Conservation (phyloP, 2,113 vertebrate species). For the Numenius arquata region DNA sequence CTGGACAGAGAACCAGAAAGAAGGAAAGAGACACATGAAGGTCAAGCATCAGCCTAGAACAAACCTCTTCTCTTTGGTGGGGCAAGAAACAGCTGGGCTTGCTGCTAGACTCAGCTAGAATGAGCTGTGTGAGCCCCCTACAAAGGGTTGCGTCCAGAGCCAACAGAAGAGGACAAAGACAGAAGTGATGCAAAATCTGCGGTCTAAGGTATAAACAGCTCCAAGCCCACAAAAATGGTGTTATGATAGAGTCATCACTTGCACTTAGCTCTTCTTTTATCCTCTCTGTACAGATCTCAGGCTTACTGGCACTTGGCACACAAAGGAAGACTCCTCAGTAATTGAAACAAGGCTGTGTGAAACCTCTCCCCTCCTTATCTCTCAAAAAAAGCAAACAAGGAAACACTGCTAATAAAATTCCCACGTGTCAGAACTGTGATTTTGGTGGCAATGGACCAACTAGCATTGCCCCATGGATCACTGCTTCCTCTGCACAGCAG, state of each 20-base stretch:
- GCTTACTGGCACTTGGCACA: background rate
- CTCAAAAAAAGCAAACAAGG: background rate
- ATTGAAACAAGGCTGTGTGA: background rate
- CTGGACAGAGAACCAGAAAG: background rate
- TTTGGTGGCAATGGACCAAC: background rate
- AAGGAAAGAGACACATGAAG: background rate
- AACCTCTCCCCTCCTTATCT: background rate
- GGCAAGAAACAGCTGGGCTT: background rate
- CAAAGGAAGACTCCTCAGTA: background rate
- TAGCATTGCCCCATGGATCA: background rate
- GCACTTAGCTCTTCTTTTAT: background rate
- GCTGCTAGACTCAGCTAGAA: background rate
- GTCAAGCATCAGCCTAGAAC: background rate
- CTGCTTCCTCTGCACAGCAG: background rate
- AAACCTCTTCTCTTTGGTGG: background rate
- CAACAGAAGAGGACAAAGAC: background rate
- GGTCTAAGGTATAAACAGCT: background rate
- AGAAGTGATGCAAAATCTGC: background rate
- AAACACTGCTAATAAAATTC: background rate
- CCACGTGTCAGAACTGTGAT: background rate
- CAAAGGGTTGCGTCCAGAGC: background rate
- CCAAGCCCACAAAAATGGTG: background rate
- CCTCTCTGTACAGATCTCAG: background rate
- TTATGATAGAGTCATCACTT: background rate
- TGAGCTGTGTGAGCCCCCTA: background rate